Conservation (phyloP, 1,140 invertebrate genomes). For the Zaprionus davidi region DNA sequence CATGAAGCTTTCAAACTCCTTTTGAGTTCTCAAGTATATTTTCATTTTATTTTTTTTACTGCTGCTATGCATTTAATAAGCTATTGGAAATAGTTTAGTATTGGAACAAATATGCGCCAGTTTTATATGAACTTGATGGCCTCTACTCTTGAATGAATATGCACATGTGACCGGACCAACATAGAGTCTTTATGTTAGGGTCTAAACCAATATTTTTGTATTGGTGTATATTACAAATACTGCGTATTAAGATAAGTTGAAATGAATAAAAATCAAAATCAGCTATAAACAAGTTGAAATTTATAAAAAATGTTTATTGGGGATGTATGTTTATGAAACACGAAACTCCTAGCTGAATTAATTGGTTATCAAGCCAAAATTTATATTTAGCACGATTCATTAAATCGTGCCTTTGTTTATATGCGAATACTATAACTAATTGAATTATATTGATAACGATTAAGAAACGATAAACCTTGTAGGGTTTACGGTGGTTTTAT, state of each 20-base stretch:
- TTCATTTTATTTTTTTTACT: conserved; percentile 60
- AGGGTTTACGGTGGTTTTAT: not conserved
- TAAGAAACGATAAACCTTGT: not conserved
- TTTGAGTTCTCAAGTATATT: conserved; percentile 54
- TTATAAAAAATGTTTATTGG: not conserved
- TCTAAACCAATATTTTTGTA: conserved; percentile 9
- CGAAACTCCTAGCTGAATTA: not conserved
- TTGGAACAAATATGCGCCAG: conserved; percentile 60
- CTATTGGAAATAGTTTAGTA: conserved; percentile 74
- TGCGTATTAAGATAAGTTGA: conserved; percentile 13
- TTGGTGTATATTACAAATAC: conserved; percentile 21
- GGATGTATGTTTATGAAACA: not conserved
- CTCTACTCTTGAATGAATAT: conserved; percentile 13
- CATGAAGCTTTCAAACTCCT: conserved; percentile 51
- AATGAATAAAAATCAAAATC: conserved; percentile 21
- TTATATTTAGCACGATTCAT: too few relatives aligned
- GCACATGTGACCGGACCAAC: conserved; percentile 3
- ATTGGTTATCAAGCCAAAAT: not conserved
- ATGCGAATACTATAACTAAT: too few relatives aligned
- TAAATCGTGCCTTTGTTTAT: too few relatives aligned
- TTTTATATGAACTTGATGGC: conserved; percentile 29
- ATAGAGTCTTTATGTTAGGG: not conserved
- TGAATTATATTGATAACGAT: not conserved
- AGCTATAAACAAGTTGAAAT: conserved; percentile 12
- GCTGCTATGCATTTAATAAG: conserved; percentile 60